Evolutionary conservation across 1,140 invertebrate species (phyloP), one percentile per base, ranked within the genome.

Genomic region (Platorchestia sp.): DNA sequence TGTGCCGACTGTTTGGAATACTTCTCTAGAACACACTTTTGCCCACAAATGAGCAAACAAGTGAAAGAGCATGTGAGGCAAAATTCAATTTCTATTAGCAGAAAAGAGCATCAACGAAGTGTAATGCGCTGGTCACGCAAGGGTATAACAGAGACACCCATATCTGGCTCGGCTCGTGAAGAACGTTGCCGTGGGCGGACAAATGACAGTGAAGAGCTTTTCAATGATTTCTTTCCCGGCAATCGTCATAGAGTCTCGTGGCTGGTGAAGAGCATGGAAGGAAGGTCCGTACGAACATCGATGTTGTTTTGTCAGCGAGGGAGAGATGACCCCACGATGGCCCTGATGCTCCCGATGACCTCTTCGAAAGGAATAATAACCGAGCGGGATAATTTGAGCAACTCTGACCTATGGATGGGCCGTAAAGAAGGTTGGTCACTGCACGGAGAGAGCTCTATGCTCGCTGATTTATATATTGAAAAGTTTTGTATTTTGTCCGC

Each of bases 401-500:
- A 93, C 91, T 93, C 44, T 93, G 91, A 93, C 91, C 91, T 44
- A 42, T 45, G 45, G 43, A 93, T 93, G 91, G 43, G 91, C 91
- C 91, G 91, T 93, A 47, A 45, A 93, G 91, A 89, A 89, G 87
- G 87, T 44, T 89, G 87, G 87, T 89, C 87, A 89, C 87, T 44
- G 87, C 87, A 89, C 87, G 87, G 87, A 89, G 87, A 89, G 43
- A 89, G 87, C 87, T 89, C 87, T 75, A 89, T 93, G 45, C 91
- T 45, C 91, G 43, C 91, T 93, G 91, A 93, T 45, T 93, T 93
- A 93, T 93, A 93, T 93, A 93, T 93, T 93, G 91, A 93, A 93
- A 47, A 93, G 91, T 93, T 93, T 93, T 93, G 91, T 93, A 93
- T 93, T 93, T 93, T 93, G 91, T 93, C 44, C 91, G 91, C 91